Evolutionary conservation across 2,888 invertebrate species (phyloP).

Genomic region (Aspidiotus destructor): DNA sequence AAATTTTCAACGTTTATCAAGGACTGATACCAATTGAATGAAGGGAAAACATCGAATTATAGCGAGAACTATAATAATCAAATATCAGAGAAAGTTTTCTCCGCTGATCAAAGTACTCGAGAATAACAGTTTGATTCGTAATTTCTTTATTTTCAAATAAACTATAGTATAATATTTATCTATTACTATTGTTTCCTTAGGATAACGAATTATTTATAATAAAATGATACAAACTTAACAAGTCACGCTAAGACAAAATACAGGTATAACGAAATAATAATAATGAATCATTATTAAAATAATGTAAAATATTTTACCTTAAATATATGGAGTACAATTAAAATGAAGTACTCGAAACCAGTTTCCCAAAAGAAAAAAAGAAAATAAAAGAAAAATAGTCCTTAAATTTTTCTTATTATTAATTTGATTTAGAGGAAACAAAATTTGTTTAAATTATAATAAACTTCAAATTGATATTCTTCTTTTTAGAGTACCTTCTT

Average conservation of each 20-base stretch:
- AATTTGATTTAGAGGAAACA: not conserved
- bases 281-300: conserved; percentile 9
- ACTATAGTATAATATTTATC: conserved; percentile 19
- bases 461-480: not conserved
- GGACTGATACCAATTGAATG: too few relatives aligned
- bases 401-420: not conserved
- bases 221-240: conserved; percentile 30
- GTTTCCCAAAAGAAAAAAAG: conserved; percentile 9
- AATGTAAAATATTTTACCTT: conserved; percentile 1
- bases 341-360: conserved; percentile 10
- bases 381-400: conserved; percentile 7
- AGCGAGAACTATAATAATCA: too few relatives aligned
- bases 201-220: conserved; percentile 21
- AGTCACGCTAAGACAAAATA: conserved; percentile 30
- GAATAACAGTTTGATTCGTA: too few relatives aligned
- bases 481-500: conserved; percentile 4
- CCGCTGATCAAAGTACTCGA: too few relatives aligned
- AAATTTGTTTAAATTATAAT: not conserved
- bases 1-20: too few relatives aligned
- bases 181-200: conserved; percentile 18
- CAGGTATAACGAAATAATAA: conserved; percentile 28
- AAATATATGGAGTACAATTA: conserved; percentile 5
- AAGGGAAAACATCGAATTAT: too few relatives aligned
- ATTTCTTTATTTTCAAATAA: conserved; percentile 25
- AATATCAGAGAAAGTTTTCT: too few relatives aligned